Base-by-base conservation (phyloP, 2,888 invertebrate genomes). In the Odontocolon sp. region DNA sequence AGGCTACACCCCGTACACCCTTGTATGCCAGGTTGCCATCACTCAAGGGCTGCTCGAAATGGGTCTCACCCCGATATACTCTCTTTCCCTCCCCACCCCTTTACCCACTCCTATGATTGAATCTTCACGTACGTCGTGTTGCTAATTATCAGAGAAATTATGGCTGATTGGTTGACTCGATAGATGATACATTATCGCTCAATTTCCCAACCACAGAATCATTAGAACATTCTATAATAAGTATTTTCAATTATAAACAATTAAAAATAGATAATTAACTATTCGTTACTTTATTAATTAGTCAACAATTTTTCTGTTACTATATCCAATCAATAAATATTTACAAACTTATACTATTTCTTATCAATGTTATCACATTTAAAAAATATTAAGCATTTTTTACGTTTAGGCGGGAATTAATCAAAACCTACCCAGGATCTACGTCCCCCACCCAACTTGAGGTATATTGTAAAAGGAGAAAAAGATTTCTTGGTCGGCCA, bases 11-110 rank as follows among this genome's bases (percentile, higher is more conserved):
- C 75, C 66, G 31, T 72, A 45, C 81, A 56, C 21, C 56, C 52
- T 31, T 21, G 79, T 56, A 38, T 11, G 40, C 26, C 21, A 31
- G 81, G 69, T 79, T 83, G 83, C 78, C 72, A 75, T 54, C 18
- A n/a, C 56, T 8, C 72, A 81, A 81, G 82, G 74, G 81, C 52
- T 40, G 18, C 47, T 66, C 50, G 31, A 31, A 54, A 21, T 9
- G 26, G 33, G n/a, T 3, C 33, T 33, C 59, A 16, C 31, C 8
- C 31, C 16, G 31, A 31, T 5, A 9, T 31, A n/a, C n/a, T n/a
- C n/a, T n/a, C n/a, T n/a, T n/a, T 21, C 18, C 8, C 16, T 50
- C 45, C 38, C 56, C 26, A 8, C 47, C 16, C 68, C 16, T 14
- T 8, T 16, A n/a, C 26, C 11, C 23, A 28, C 38, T 52, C 9